Evolutionary conservation across 2,888 invertebrate genomes (phyloP).

Genomic region (Eupithecia subumbrata): DNA sequence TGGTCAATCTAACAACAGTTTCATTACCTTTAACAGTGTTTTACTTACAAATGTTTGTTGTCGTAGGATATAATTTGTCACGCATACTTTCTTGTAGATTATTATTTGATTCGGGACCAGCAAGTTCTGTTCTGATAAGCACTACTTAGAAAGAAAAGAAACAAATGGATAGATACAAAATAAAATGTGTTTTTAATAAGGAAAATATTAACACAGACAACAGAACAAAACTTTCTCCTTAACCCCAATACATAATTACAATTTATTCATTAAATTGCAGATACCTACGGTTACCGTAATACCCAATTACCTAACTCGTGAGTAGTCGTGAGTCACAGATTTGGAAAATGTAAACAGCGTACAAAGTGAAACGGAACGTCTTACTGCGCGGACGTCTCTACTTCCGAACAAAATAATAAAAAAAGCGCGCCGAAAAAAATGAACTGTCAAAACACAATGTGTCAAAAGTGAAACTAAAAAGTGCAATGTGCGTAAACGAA

Average conservation of each 20-base stretch:
- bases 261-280: conserved; percentile 41
- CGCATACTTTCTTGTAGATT: conserved; percentile 22
- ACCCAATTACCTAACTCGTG: conserved; percentile 43
- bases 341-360: conserved; percentile 50
- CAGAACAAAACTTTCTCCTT: conserved; percentile 32
- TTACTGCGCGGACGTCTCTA: conserved; percentile 57
- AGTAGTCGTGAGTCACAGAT: conserved; percentile 42
- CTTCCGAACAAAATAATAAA: conserved; percentile 61
- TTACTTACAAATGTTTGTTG: not conserved
- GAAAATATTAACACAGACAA: not conserved
- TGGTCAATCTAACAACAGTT: conserved; percentile 8
- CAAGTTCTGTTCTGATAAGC: conserved; percentile 7
- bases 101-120: not conserved
- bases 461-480: conserved; percentile 52
- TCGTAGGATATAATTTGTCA: conserved; percentile 26
- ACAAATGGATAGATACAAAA: not conserved
- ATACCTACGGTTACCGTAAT: conserved; percentile 41
- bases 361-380: conserved; percentile 76
- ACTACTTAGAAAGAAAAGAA: not conserved
- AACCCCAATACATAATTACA: conserved; percentile 33
- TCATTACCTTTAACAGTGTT: not conserved
- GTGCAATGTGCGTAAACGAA: conserved; percentile 59
- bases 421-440: conserved; percentile 55
- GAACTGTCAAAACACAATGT: conserved; percentile 45
- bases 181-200: not conserved